These are phyloP conservation scores for Trissolcus japonicus DNA, from an alignment of 2,888 invertebrate species.

Conservation along the genomic window DNA sequence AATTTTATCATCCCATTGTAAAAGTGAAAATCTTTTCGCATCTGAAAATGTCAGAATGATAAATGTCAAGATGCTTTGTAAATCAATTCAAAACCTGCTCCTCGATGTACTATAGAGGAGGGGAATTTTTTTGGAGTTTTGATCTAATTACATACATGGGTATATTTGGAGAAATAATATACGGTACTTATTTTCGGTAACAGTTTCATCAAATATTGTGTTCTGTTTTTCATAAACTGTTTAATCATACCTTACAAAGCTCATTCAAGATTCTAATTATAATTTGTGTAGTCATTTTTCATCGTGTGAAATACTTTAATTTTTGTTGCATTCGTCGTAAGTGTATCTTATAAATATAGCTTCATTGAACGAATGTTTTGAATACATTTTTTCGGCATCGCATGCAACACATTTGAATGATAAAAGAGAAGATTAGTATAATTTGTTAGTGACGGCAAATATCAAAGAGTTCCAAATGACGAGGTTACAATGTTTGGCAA, in stretches of 20 bases:
- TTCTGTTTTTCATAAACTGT: too few species aligned
- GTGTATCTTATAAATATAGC: background rate
- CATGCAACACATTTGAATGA: slow-evolving; percentile 2
- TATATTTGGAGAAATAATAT: too few species aligned
- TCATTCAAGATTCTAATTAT: too few species aligned
- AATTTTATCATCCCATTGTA: slow-evolving; percentile 17
- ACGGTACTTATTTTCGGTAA: too few species aligned
- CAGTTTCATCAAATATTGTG: too few species aligned
- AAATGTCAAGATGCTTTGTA: slow-evolving; percentile 31
- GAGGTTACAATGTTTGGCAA: background rate
- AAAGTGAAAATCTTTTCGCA: slow-evolving; percentile 20
- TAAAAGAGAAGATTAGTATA: background rate
- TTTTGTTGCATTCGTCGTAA: too few species aligned
- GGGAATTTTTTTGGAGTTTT: slow-evolving; percentile 13
- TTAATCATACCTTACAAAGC: too few species aligned
- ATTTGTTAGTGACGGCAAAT: background rate
- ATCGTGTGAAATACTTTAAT: too few species aligned
- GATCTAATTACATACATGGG: background rate
- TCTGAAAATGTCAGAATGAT: slow-evolving; percentile 35
- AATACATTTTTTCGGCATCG: background rate
- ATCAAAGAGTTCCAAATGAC: slow-evolving; percentile 1
- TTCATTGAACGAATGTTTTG: slow-evolving; percentile 3
- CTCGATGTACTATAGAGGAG: background rate
- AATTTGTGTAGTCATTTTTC: too few species aligned
- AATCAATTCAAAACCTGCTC: slow-evolving; percentile 33